A percentile compares a stretch with the other conserved stretches of the same genome.
Evolutionary conservation across 2,888 invertebrate species (phyloP).

Genomic region (Poecilus cupreus): DNA sequence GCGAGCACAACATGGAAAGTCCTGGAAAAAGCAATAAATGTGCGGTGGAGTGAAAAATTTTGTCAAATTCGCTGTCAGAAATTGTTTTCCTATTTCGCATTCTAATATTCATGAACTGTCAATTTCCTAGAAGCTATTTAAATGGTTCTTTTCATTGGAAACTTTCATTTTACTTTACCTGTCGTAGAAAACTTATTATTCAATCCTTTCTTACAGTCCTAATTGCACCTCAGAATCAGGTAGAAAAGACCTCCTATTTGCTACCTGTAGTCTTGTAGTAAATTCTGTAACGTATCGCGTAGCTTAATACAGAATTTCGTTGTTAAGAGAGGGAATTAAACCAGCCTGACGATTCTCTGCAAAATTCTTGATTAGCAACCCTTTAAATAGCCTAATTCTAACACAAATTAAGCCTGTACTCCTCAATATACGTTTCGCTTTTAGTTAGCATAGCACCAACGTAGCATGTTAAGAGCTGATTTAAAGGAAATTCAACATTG

Average conservation of each 20-base stretch:
- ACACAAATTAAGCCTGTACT: constrained; percentile 33
- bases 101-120: not conserved
- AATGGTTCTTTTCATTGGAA: not conserved
- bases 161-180: not conserved
- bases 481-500: not conserved
- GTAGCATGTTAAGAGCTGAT: not conserved
- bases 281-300: constrained; percentile 1
- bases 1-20: not conserved
- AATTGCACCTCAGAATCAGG: not conserved
- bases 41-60: no score
- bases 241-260: not conserved
- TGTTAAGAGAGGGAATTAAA: not conserved
- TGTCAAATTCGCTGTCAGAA: not conserved
- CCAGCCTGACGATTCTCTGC: not conserved
- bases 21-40: not conserved
- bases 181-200: not conserved
- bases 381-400: constrained; percentile 35
- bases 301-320: not conserved
- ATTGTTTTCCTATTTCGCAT: not conserved
- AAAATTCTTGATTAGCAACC: constrained; percentile 36
- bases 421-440: not conserved
- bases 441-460: not conserved
- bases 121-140: not conserved
- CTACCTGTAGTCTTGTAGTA: constrained; percentile 5
- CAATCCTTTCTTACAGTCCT: not conserved